Evolutionary conservation across 2,113 vertebrate genomes (phyloP), one percentile per base, ranked within the genome.

Genomic region (Antechinus flavipes): DNA sequence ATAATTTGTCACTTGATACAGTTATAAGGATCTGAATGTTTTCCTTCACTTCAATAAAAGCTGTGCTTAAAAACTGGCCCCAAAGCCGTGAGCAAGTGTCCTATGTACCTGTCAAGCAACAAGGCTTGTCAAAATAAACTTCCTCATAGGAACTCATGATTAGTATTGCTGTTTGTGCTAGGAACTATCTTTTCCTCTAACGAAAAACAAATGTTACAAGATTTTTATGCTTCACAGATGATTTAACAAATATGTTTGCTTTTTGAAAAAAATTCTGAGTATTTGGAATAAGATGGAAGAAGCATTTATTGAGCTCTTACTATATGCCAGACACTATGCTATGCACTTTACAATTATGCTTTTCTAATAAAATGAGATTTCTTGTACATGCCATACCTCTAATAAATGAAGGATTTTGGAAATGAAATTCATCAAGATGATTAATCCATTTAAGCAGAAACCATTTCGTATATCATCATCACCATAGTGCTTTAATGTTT

Each of bases 81-180:
- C 95, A 96, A 97, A 98, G 96, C 97, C 92, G 52, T 95, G 92
- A 97, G 95, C 97, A 97, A 95, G 93, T 95, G 93, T 96, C 94
- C 97, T 97, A 93, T 91, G 93, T 97, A 98, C 96, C 97, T 98
- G 97, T 98, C 97, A 97, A 94, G 97, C 98, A 98, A 96, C 94
- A 96, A 96, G 98, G 90, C 94, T 95, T 97, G 97, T 98, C 98
- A 98, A 97, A 98, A 97, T 93, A 97, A 97, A 98, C 97, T 97
- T 98, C 97, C 95, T 98, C 96, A 90, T 92, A 95, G 89, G 96
- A 97, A 92, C 97, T 96, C 94, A 91, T 91, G 97, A 97, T 94
- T 96, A 95, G 96, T 96, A 97, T 96, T 98, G 97, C 97, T 96
- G 91, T 98, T 98, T 98, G 97, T 76, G 91, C 96, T 35, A 90